phyloP scores from a whole-genome alignment of 2,113 vertebrate genomes.

The Passer montanus region DNA sequence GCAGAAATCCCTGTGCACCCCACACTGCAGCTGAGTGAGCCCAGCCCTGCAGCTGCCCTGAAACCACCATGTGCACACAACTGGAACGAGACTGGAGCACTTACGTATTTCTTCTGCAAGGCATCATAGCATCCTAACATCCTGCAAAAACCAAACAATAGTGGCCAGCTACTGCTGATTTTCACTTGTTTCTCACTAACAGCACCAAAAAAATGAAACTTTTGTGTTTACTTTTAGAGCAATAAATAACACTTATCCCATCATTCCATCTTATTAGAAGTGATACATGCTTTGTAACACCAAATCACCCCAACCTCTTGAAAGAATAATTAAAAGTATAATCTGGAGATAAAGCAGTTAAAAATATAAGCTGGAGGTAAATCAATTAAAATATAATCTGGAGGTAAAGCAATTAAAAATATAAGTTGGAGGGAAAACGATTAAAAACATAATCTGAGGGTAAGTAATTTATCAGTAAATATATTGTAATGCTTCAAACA shows the following conservation, averaged over 20 bases:
- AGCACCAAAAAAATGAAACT: not conserved
- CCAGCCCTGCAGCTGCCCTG: not conserved
- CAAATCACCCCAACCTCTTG: not conserved
- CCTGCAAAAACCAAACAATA: constrained; percentile 73
- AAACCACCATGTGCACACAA: not conserved
- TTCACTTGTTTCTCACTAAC: not conserved
- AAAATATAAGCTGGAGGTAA: not conserved
- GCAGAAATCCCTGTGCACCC: not conserved
- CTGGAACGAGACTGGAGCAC: constrained; percentile 51
- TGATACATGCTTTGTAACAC: not conserved
- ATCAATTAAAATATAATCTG: no score
- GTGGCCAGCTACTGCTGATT: not conserved
- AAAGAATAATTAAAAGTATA: not conserved
- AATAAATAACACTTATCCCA: not conserved
- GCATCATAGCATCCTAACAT: constrained; percentile 96
- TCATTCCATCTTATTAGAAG: not conserved
- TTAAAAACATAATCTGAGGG: not conserved
- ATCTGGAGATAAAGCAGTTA: not conserved
- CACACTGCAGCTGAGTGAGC: not conserved
- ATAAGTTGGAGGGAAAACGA: no score
- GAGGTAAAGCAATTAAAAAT: no score
- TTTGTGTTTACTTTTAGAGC: not conserved
- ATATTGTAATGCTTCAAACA: not conserved
- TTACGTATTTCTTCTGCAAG: constrained; percentile 94
- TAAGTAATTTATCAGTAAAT: not conserved